Conservation (phyloP, 30 jellyfish, hydroid and myxozoan genomes). For the Thelohanellus kitauei region DNA sequence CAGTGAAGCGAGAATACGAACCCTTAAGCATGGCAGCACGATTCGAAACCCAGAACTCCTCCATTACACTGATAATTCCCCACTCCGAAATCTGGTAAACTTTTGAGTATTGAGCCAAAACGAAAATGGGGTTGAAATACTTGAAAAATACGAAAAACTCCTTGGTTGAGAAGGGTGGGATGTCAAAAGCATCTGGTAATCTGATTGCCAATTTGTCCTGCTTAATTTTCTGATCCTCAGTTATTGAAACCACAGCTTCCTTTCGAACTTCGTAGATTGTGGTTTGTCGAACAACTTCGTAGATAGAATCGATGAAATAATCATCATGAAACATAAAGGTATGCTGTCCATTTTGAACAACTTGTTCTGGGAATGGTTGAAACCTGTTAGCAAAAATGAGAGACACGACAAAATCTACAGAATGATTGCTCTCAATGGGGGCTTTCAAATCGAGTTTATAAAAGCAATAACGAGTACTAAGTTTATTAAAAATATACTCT, state of each 20-base stretch:
- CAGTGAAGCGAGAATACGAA: not conserved
- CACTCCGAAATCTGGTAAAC: slow-evolving; percentile 50
- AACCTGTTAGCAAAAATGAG: no score
- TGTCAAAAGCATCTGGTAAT: not conserved
- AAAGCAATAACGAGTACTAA: no score
- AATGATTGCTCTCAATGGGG: no score
- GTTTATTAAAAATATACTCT: no score
- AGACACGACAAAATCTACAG: no score
- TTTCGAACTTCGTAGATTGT: slow-evolving; percentile 40
- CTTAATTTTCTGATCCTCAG: not conserved
- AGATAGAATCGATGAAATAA: slow-evolving; percentile 27
- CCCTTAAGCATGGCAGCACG: slow-evolving; percentile 58
- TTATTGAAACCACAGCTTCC: no score
- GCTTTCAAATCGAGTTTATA: no score
- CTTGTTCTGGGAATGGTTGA: slow-evolving; percentile 45
- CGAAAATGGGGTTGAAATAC: not conserved
- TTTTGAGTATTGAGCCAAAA: slow-evolving; percentile 39
- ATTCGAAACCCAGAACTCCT: slow-evolving; percentile 24
- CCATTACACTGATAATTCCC: slow-evolving; percentile 76
- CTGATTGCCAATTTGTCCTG: no score
- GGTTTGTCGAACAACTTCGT: slow-evolving; percentile 21
- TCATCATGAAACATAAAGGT: slow-evolving; percentile 29
- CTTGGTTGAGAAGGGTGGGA: not conserved
- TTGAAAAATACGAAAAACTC: not conserved
- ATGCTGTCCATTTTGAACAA: slow-evolving; percentile 68